phyloP scores from a whole-genome alignment of 1,140 invertebrate species.

The Plutomurus gul region DNA sequence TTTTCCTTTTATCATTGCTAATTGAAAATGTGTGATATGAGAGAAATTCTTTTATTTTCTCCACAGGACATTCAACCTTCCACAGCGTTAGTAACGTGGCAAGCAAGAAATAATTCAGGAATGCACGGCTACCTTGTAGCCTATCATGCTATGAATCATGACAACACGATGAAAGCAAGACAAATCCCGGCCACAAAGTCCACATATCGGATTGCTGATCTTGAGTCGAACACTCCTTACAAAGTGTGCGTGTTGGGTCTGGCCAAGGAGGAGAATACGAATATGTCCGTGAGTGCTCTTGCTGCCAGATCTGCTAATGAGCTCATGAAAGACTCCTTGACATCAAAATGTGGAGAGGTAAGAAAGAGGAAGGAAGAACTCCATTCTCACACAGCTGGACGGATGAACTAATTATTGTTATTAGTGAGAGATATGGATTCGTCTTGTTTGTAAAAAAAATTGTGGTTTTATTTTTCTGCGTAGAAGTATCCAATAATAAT shows the following conservation, averaged over 20 bases:
- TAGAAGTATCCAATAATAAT: too few relatives aligned
- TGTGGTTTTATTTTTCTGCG: too few relatives aligned
- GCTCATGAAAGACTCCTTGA: slow-evolving; percentile 52
- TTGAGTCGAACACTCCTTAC: slow-evolving; percentile 77
- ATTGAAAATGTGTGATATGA: too few relatives aligned
- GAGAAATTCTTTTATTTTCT: slow-evolving; percentile 19
- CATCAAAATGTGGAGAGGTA: slow-evolving; percentile 53
- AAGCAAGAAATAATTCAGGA: slow-evolving; percentile 82
- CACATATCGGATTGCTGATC: slow-evolving; percentile 71
- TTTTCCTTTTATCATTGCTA: too few relatives aligned
- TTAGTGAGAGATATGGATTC: too few relatives aligned
- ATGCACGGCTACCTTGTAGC: slow-evolving; percentile 83
- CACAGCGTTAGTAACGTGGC: slow-evolving; percentile 57
- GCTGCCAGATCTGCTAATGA: slow-evolving; percentile 42
- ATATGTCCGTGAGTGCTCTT: slow-evolving; percentile 49
- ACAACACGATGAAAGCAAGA: slow-evolving; percentile 59
- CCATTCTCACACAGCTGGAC: too few relatives aligned
- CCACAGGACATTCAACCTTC: slow-evolving; percentile 52
- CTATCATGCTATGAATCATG: slow-evolving; percentile 73
- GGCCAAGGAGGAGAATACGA: slow-evolving; percentile 66
- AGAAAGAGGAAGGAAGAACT: background rate
- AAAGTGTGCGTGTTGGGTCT: slow-evolving; percentile 81
- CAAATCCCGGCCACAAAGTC: slow-evolving; percentile 56
- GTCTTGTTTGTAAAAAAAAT: too few relatives aligned
- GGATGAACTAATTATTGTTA: too few relatives aligned